Base-by-base conservation (phyloP, 2,888 invertebrate genomes). In the Phasia obesa region DNA sequence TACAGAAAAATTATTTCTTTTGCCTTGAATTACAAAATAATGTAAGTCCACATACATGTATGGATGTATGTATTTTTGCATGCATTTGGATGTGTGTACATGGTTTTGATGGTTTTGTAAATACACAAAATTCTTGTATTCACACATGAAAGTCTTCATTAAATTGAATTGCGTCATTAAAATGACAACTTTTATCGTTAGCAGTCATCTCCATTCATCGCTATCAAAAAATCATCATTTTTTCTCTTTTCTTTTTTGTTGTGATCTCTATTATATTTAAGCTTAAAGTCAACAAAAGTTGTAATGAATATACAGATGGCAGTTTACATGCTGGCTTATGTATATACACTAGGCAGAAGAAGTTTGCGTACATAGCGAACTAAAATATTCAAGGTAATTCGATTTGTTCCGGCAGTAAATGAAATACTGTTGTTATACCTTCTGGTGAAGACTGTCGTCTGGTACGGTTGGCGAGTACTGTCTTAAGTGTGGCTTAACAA, bases 131-230 rank as follows among this genome's bases (percentile, higher is more conserved):
- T 27, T 59, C 1, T 62, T 70, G n/a, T 55, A 62, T 55, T 38
- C 67, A 51, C 62, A 69, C 62, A 67, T 67, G 55, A 65, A 77
- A 31, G 59, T 79, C 59, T 78, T 79, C 70, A 83, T 79, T 71
- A 75, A 75, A 83, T 83, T 83, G 79, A 79, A 83, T 83, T 79
- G 79, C 70, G 71, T 83, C 83, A 83, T 79, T 83, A 79, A 79
- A 71, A 82, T 82, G 82, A 79, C 79, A 83, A 60, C 59, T 75
- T 75, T 83, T 77, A 75, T 83, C 83, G 83, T 79, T 64, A 31
- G 62, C 74, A 83, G 75, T 79, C 83, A 83, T 79, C 75, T 70
- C 51, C 70, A 75, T 75, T 75, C 83, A 75, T 51, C 53, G 79
- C 70, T 67, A 79, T 79, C 75, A 79, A 83, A 75, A 60, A 70